Evolutionary conservation across 1,140 invertebrate genomes (phyloP), one percentile per base, ranked within the genome.

Genomic region (Drosophila tropicalis): DNA sequence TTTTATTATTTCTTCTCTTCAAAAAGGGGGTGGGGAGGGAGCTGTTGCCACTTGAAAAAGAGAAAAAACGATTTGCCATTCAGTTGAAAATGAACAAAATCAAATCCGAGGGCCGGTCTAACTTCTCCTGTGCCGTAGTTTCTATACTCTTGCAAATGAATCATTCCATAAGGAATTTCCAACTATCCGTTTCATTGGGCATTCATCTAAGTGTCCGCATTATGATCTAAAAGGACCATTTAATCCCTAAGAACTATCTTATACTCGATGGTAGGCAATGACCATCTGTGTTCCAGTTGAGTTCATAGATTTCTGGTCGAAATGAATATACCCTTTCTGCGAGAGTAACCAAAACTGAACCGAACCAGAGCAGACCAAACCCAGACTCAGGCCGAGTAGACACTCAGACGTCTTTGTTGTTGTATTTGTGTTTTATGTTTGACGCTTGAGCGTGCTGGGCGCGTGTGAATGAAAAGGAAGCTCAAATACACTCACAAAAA

Each of bases 401-500:
- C 84, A 87, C 83, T 87, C 84, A 87, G 83, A 89, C 83, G 83
- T 76, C 83, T 80, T 89, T 86, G 70, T 78, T 85, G 81, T 67
- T 76, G 65, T 78, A 62, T 82, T 77, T 83, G 84, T 89, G 79
- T 82, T 87, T 87, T 70, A 74, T 77, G 84, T 89, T 87, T 87
- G 84, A 87, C 84, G 84, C 78, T 89, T 81, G 84, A 87, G 84
- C 85, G 84, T 87, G 84, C 84, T 89, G 80, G 68, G 80, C 84
- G 84, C 84, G 84, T 87, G 84, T 89, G 84, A 87, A 87, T 87
- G 84, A 89, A 81, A 87, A 87, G 84, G 84, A 87, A 87, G 84
- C 84, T 87, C 83, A 69, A 71, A 81, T 75, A 85, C 71, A 81
- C 79, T 76, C 60, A 65, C 56, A 70, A 47, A 39, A 13, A 61